These are phyloP conservation scores for Philaenus spumarius DNA, from an alignment of 1,140 invertebrate species.

Conservation along the genomic window DNA sequence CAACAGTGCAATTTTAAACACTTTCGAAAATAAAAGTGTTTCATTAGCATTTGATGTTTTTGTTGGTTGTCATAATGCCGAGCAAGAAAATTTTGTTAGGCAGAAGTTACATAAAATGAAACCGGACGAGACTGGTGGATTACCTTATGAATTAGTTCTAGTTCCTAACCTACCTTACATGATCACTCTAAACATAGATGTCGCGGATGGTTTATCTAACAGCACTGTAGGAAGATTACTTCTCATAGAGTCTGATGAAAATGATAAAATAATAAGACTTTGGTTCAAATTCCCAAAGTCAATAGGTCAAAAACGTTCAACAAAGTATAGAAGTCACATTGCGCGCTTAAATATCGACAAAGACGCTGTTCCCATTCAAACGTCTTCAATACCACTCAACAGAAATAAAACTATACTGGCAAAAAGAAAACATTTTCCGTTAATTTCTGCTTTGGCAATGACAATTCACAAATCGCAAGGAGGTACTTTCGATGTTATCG, in stretches of 20 bases:
- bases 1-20: too few species aligned
- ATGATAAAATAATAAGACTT: conserved; percentile 1
- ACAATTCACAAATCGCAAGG: conserved; percentile 32
- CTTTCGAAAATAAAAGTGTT: too few species aligned
- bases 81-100: too few species aligned
- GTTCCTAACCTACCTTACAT: too few species aligned
- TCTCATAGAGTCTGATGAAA: not conserved
- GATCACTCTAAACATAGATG: too few species aligned
- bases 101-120: too few species aligned
- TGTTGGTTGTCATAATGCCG: too few species aligned
- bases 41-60: too few species aligned
- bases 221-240: conserved; percentile 1
- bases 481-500: conserved; percentile 29
- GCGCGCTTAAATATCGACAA: too few species aligned
- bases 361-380: not conserved
- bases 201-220: conserved; percentile 4
- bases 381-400: conserved; percentile 26
- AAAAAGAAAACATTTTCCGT: conserved; percentile 34
- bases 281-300: conserved; percentile 3
- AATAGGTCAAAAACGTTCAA: not conserved
- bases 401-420: conserved; percentile 31
- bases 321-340: too few species aligned
- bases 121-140: too few species aligned
- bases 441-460: conserved; percentile 31
- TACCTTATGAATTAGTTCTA: too few species aligned